Evolutionary conservation across 2,113 vertebrate species (phyloP).

Genomic region (Carettochelys insculpta): DNA sequence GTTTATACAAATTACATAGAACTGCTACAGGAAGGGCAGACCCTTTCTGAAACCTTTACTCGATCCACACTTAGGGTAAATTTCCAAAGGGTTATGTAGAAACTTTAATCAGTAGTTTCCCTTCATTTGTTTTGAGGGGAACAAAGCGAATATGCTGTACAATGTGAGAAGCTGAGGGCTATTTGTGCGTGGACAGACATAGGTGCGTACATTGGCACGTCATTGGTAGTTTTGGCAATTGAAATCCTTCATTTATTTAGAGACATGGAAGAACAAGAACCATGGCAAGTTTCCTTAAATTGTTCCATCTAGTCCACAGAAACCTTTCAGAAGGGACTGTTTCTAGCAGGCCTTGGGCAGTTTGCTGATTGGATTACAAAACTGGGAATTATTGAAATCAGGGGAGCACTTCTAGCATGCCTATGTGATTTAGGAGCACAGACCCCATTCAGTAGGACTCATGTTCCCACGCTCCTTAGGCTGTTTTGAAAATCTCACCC

Average conservation of each 20-base stretch:
- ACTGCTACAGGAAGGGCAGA: constrained; percentile 40
- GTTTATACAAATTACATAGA: constrained; percentile 53
- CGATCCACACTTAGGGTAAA: not conserved
- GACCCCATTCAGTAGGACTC: not conserved
- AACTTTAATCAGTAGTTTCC: not conserved
- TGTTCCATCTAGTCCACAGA: not conserved
- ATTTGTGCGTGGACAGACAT: rapidly evolving
- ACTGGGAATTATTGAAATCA: not conserved
- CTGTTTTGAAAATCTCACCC: not conserved
- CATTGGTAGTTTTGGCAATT: not conserved
- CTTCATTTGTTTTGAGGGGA: not conserved
- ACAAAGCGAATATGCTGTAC: not conserved
- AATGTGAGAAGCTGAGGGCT: not conserved
- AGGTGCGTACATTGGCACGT: rapidly evolving
- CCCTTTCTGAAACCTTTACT: constrained; percentile 15
- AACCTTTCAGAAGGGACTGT: not conserved
- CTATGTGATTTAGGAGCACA: not conserved
- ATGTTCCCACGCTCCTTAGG: not conserved
- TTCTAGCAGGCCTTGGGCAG: not conserved
- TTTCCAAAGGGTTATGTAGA: not conserved
- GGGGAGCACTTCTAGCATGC: not conserved
- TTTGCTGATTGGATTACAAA: not conserved
- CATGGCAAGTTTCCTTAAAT: not conserved
- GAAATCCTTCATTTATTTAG: not conserved
- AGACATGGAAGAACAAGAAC: not conserved